Percentiles rank a stretch among this genome's conserved stretches.
These are phyloP conservation scores for Manis javanica DNA, from an alignment of 2,797 vertebrate species.

Conservation along the genomic window DNA sequence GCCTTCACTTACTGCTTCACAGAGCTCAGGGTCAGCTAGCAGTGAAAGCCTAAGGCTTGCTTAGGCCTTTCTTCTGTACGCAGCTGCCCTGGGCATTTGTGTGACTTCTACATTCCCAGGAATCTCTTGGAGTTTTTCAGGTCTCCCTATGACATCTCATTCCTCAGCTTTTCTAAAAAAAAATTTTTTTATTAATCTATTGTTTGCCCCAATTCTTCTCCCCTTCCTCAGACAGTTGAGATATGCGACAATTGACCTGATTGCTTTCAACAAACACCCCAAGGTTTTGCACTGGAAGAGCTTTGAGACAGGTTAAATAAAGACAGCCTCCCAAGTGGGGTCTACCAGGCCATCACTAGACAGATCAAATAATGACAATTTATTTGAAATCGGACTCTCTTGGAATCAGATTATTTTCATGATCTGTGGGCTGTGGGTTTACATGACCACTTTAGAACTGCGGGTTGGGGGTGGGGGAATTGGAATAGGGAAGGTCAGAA, in stretches of 20 bases:
- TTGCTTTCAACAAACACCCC: not conserved
- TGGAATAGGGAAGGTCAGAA: not conserved
- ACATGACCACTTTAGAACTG: not conserved
- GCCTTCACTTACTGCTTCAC: not conserved
- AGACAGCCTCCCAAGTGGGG: not conserved
- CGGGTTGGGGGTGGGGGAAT: not conserved
- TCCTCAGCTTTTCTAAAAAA: slow-evolving; percentile 9
- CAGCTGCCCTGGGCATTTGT: not conserved
- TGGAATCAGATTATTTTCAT: not conserved
- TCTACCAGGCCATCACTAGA: not conserved
- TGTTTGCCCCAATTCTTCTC: not conserved
- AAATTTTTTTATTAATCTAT: not conserved
- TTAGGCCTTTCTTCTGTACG: not conserved
- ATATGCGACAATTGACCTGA: not conserved
- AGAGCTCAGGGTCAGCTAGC: not conserved
- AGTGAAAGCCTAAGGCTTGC: not conserved
- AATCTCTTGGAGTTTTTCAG: not conserved
- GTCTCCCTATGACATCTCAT: not conserved
- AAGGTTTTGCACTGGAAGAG: not conserved
- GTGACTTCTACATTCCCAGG: not conserved
- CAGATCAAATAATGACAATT: not conserved
- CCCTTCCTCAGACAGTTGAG: not conserved
- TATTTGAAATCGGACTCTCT: not conserved
- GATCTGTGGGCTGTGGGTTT: not conserved
- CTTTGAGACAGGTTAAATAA: not conserved